Conservation (phyloP, 2,113 vertebrate species). For the Aix galericulata region DNA sequence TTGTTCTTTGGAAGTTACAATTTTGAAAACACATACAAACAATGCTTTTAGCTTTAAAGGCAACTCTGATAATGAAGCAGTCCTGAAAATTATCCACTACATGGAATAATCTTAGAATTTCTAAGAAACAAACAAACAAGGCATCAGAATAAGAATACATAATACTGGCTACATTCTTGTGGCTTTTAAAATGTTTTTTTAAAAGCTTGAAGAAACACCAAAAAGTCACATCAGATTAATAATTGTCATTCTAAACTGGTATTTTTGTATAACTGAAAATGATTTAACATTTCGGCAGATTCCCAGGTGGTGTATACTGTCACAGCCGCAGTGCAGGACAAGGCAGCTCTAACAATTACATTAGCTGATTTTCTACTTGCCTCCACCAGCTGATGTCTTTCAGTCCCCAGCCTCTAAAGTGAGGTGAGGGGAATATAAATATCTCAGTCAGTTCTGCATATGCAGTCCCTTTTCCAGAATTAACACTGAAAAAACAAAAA, state of each 20-base stretch:
- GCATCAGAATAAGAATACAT: background rate
- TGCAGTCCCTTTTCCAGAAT: background rate
- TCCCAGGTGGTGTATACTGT: background rate
- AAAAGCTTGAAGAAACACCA: background rate
- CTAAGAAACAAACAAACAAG: background rate
- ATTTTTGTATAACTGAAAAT: background rate
- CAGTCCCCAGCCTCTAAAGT: background rate
- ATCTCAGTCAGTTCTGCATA: background rate
- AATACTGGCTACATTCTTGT: background rate
- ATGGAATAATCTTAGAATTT: background rate
- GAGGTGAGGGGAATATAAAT: background rate
- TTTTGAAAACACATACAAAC: background rate
- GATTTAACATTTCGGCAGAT: background rate
- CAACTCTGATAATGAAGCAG: background rate
- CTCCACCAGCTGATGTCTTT: background rate
- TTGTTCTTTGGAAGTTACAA: background rate
- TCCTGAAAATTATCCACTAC: background rate
- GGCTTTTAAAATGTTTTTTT: background rate
- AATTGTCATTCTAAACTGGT: background rate
- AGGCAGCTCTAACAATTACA: background rate
- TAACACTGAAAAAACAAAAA: background rate
- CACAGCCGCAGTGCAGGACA: background rate
- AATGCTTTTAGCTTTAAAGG: background rate
- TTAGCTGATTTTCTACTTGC: background rate
- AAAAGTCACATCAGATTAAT: background rate